Evolutionary conservation across 2,113 vertebrate species (phyloP), one percentile per base, ranked within the genome.

Genomic region (Papio anubis): DNA sequence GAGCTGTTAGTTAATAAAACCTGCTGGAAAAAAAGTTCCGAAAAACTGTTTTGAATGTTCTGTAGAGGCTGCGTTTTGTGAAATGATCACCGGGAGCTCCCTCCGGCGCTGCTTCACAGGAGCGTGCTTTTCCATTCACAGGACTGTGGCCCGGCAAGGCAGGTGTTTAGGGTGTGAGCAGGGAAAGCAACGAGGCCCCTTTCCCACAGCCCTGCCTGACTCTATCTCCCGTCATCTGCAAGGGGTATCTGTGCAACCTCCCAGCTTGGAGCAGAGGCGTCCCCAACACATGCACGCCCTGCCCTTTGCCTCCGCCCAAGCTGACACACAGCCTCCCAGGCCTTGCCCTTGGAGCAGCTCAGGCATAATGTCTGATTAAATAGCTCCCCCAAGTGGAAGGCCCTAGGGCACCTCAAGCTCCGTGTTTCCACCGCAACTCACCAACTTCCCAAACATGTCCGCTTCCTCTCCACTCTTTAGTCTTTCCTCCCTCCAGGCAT

Each of bases 1-100:
- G 92, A 89, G 32, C 78, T 84, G 0, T 40, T 66, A 16, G 21
- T 96, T 92, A 95, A 48, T 97, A 96, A 92, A 97, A 86, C 66
- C 75, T 93, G 73, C 72, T 86, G 55, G 80, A 25, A 52, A 66
- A 12, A 57, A 43, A 25, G 2, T 59, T 78, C 25, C 48, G 48
- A 75, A 83, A 48, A 64, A 30, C 13, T 4, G 11, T 80, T 80
- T 61, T 57, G 64, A 87, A 10, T 92, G 55, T 57, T 48, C 45
- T 50, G 52, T 59, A 32, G 70, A 78, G 55, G 76, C 59, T 30
- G 70, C 18, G 38, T 21, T 43, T 76, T 12, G 64, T 30, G 16
- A 43, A 73, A 23, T 20, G 40, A 32, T 30, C 10, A 10, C 0
- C 27, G 35, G 88, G 43, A 23, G 18, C 6, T 30, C 86, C 61